Percentiles rank a stretch among this genome's conserved stretches.
Evolutionary conservation across 2,113 vertebrate species (phyloP).

Genomic region (Reinhardtius hippoglossoides): DNA sequence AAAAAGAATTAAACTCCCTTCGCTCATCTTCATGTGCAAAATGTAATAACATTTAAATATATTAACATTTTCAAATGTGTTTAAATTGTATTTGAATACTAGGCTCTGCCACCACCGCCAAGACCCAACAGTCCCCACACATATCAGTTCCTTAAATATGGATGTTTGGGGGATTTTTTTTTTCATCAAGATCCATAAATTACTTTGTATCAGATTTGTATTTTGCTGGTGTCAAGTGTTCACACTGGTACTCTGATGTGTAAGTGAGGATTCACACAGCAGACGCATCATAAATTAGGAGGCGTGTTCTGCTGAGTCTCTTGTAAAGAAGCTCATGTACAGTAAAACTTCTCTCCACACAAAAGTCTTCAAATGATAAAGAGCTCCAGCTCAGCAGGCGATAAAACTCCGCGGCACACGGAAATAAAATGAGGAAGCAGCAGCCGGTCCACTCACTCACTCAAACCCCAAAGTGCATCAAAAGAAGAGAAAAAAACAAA

Average conservation of each 20-base stretch:
- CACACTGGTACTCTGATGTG: not conserved
- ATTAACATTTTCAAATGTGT: too few species aligned
- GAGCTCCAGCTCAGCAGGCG: slow-evolving; percentile 5
- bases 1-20: too few species aligned
- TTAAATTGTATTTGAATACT: too few species aligned
- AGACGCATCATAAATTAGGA: too few species aligned
- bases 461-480: slow-evolving; percentile 42
- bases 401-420: slow-evolving; percentile 8
- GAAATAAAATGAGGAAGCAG: slow-evolving; percentile 3
- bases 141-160: too few species aligned
- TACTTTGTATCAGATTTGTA: not conserved
- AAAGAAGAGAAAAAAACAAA: slow-evolving; percentile 64
- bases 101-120: too few species aligned
- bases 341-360: not conserved
- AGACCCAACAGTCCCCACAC: too few species aligned
- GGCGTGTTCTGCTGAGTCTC: not conserved
- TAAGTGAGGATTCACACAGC: not conserved
- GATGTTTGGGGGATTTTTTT: too few species aligned
- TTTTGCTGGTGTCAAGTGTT: not conserved
- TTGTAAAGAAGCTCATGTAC: not conserved
- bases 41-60: too few species aligned
- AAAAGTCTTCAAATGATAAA: slow-evolving; percentile 3
- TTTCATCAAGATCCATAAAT: too few species aligned
- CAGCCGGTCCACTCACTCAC: slow-evolving; percentile 20
- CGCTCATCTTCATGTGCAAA: too few species aligned